Evolutionary conservation across 2,113 vertebrate genomes (phyloP).

Genomic region (Illadopsis cleaveri): DNA sequence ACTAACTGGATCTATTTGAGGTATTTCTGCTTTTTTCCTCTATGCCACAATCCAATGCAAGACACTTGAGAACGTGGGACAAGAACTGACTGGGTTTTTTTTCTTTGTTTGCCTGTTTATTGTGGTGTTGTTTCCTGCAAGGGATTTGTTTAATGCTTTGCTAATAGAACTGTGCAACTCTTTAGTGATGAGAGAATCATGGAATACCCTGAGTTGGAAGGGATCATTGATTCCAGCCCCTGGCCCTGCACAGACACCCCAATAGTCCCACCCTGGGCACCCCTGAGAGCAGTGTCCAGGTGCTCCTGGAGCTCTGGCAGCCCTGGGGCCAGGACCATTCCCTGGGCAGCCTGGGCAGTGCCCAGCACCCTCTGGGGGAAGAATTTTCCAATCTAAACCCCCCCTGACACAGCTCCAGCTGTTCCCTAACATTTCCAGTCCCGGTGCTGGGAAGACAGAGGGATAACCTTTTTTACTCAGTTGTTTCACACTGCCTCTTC

Average conservation of each 20-base stretch:
- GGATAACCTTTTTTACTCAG: not conserved
- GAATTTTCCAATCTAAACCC: not conserved
- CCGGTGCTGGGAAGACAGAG: not conserved
- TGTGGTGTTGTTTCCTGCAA: not conserved
- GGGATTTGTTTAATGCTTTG: not conserved
- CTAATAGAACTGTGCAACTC: not conserved
- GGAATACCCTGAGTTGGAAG: not conserved
- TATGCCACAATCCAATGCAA: not conserved
- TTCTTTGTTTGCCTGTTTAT: not conserved
- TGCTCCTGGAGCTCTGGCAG: not conserved
- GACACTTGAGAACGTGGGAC: not conserved
- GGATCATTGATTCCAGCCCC: not conserved
- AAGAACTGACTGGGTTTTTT: not conserved
- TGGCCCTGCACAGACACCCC: not conserved
- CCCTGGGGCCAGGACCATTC: accelerated
- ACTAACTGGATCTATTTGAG: not conserved
- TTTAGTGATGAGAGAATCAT: not conserved
- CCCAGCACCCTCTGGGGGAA: not conserved
- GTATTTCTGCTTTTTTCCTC: not conserved
- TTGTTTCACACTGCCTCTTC: not conserved
- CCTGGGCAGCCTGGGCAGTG: not conserved
- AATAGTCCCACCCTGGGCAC: not conserved
- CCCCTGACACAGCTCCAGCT: not conserved
- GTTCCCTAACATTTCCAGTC: not conserved
- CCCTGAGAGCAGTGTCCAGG: not conserved